Conservation (phyloP, 2,888 invertebrate genomes). For the Drosophila antonietae region DNA sequence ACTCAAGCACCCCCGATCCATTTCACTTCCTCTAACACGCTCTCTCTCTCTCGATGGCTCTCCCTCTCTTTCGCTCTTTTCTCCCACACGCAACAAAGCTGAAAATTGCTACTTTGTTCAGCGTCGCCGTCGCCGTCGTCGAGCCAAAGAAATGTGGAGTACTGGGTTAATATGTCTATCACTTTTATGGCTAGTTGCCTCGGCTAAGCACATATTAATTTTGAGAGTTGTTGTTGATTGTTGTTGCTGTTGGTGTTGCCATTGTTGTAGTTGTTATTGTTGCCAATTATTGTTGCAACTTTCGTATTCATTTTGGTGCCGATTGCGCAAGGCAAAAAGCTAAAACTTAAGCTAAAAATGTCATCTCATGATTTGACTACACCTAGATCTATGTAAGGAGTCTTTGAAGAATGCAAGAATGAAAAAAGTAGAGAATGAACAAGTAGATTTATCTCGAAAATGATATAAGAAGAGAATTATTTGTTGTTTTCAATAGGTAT, state of each 20-base stretch:
- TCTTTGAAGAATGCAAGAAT: too few species aligned
- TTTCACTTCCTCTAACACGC: not conserved
- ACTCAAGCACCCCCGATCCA: slow-evolving; percentile 15
- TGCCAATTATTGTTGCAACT: slow-evolving; percentile 44
- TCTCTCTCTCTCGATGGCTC: not conserved
- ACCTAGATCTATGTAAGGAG: too few species aligned
- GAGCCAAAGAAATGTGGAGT: slow-evolving; percentile 67
- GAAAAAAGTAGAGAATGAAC: too few species aligned
- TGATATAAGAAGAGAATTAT: too few species aligned
- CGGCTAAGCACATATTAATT: slow-evolving; percentile 63
- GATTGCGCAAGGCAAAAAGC: slow-evolving; percentile 34
- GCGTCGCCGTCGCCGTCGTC: slow-evolving; percentile 11
- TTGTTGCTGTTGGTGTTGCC: not conserved
- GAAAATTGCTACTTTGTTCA: slow-evolving; percentile 77
- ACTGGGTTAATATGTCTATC: slow-evolving; percentile 78
- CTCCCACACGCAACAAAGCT: slow-evolving; percentile 73
- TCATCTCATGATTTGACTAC: not conserved
- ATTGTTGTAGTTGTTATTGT: slow-evolving; percentile 1
- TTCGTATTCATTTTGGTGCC: slow-evolving; percentile 26
- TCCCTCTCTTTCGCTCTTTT: not conserved
- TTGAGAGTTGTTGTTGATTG: slow-evolving; percentile 38
- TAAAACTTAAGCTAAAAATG: not conserved
- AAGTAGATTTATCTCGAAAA: too few species aligned
- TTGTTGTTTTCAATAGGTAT: too few species aligned
- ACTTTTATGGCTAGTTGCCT: slow-evolving; percentile 74